phyloP scores from a whole-genome alignment of 2,113 vertebrate genomes.

The Thamnophis sirtalis region DNA sequence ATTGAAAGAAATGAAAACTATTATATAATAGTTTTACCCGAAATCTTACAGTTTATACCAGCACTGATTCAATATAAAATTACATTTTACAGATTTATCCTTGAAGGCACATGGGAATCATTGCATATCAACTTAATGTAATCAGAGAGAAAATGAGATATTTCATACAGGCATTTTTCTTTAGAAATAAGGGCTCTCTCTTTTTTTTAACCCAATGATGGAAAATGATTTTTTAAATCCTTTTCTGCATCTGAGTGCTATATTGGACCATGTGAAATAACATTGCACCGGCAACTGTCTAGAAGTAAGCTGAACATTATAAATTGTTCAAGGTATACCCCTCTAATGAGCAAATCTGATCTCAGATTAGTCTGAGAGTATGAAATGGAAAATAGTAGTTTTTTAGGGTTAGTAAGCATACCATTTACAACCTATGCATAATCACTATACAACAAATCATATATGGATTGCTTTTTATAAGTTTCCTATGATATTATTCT shows the following conservation, averaged over 20 bases:
- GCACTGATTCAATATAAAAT: not conserved
- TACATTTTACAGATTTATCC: slow-evolving; percentile 3
- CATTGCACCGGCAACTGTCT: not conserved
- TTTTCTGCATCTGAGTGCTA: not conserved
- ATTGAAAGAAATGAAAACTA: slow-evolving; percentile 49
- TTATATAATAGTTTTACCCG: slow-evolving; percentile 35
- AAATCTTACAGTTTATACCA: slow-evolving; percentile 39
- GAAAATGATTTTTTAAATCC: slow-evolving; percentile 13
- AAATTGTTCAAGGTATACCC: not conserved
- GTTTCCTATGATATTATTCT: not conserved
- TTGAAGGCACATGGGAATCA: slow-evolving; percentile 6
- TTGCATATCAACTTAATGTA: not conserved
- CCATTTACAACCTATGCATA: not conserved
- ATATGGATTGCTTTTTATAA: not conserved
- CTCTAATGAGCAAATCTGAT: not conserved
- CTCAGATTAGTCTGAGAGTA: not conserved
- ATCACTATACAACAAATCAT: not conserved
- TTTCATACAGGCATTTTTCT: not conserved
- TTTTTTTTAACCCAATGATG: slow-evolving; percentile 5
- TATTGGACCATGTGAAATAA: not conserved
- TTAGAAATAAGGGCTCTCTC: not conserved
- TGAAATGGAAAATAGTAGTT: not conserved
- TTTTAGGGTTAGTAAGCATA: not conserved
- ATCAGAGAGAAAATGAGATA: slow-evolving; percentile 16
- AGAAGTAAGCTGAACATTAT: not conserved